Conservation (phyloP, 2,888 invertebrate genomes). For the Epirrhoe alternata region DNA sequence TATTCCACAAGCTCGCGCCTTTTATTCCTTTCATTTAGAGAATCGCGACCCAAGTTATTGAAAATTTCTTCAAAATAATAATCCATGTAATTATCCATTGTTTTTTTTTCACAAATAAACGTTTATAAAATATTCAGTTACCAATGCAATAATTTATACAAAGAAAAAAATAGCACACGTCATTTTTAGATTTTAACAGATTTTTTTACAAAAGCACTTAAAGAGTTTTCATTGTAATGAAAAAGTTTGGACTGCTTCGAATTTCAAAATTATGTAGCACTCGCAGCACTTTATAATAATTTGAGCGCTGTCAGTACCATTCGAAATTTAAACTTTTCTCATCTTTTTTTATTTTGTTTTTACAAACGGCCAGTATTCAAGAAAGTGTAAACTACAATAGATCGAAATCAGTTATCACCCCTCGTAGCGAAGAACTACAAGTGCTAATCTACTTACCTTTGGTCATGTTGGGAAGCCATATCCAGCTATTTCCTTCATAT, state of each 20-base stretch:
- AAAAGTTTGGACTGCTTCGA: neutral
- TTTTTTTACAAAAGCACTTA: neutral
- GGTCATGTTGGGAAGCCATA: conserved; percentile 67
- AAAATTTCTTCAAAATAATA: conserved; percentile 92
- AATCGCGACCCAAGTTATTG: conserved; percentile 88
- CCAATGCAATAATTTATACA: neutral
- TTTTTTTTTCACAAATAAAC: neutral
- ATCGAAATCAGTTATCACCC: conserved; percentile 57
- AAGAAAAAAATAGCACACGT: neutral
- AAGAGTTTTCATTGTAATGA: neutral
- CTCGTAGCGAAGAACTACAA: conserved; percentile 54
- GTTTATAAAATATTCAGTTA: neutral
- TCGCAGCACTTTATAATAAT: neutral
- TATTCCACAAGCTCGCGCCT: conserved; percentile 90
- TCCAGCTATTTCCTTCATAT: conserved; percentile 20
- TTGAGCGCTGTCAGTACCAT: neutral
- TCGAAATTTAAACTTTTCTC: conserved; percentile 1
- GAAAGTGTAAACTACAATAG: conserved; percentile 49
- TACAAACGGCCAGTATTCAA: conserved; percentile 17
- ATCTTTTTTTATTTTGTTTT: conserved; percentile 9
- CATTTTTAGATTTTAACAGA: neutral
- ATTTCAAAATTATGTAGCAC: neutral
- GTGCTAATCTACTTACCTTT: conserved; percentile 72
- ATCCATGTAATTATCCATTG: conserved; percentile 89
- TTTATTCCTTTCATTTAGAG: conserved; percentile 89